A percentile compares a stretch with the other conserved stretches of the same genome.
Evolutionary conservation across 2,888 invertebrate genomes (phyloP).

Genomic region (Agrochola circellaris): DNA sequence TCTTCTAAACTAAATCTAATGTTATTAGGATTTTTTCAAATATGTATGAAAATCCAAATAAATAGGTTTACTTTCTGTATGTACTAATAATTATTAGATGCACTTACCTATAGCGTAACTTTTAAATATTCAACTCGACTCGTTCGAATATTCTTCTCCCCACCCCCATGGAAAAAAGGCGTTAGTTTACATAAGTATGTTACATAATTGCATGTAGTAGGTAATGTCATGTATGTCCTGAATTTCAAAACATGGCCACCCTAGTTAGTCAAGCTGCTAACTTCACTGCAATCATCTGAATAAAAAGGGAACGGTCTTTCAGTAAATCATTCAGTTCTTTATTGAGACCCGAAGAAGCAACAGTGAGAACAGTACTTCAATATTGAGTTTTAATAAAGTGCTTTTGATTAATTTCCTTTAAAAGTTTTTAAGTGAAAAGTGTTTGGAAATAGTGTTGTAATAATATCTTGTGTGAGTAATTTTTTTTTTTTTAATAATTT

Average conservation of each 20-base stretch:
- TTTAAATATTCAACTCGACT: too few species aligned
- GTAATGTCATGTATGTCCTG: not conserved
- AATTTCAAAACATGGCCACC: conserved; percentile 3
- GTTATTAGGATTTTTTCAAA: too few species aligned
- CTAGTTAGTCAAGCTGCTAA: conserved; percentile 2
- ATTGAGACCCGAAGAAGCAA: not conserved
- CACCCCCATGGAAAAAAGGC: not conserved
- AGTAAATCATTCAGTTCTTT: conserved; percentile 16
- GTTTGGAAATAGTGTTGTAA: not conserved
- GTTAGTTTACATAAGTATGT: not conserved
- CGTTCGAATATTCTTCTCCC: too few species aligned
- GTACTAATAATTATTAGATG: too few species aligned
- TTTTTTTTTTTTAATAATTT: not conserved
- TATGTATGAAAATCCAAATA: too few species aligned
- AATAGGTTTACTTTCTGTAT: too few species aligned
- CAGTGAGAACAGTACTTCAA: not conserved
- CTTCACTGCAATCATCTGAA: conserved; percentile 11
- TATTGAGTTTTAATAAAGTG: not conserved
- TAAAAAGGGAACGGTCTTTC: not conserved
- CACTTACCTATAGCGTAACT: too few species aligned
- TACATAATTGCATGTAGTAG: not conserved
- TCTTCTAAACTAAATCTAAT: too few species aligned
- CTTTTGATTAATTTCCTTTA: too few species aligned
- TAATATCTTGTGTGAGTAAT: conserved; percentile 19
- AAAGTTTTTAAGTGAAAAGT: conserved; percentile 10